Evolutionary conservation across 2,113 vertebrate species (phyloP).

Genomic region (Mormyrus iriodes): DNA sequence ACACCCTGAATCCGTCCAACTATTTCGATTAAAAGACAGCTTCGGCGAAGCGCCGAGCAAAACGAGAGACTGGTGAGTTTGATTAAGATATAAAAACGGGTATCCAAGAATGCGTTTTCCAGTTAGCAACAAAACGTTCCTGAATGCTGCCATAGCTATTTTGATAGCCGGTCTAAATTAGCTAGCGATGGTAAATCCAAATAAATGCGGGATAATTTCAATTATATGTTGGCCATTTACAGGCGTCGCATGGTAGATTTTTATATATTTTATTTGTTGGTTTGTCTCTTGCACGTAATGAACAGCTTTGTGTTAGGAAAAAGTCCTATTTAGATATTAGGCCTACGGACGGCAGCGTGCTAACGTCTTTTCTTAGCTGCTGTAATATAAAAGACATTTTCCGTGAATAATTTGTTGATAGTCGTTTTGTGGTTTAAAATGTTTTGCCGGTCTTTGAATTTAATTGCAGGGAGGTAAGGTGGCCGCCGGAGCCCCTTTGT

Average conservation of each 20-base stretch:
- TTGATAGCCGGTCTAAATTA: neutral
- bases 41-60: neutral
- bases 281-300: neutral
- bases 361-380: neutral
- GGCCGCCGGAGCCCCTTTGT: neutral
- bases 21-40: neutral
- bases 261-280: neutral
- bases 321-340: neutral
- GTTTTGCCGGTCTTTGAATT: neutral
- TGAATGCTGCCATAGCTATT: neutral
- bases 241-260: neutral
- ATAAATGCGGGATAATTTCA: neutral
- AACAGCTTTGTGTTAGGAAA: neutral
- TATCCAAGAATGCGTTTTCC: neutral
- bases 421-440: neutral
- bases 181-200: neutral
- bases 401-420: neutral
- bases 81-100: neutral
- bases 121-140: neutral
- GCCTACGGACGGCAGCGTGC: neutral
- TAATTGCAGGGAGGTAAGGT: neutral
- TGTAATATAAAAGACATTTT: neutral
- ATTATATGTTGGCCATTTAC: neutral
- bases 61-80: constrained; percentile 11
- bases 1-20: neutral